Evolutionary conservation across 2,797 vertebrate genomes (phyloP), one percentile per base, ranked within the genome.

Genomic region (Rhinatrema bivittatum): DNA sequence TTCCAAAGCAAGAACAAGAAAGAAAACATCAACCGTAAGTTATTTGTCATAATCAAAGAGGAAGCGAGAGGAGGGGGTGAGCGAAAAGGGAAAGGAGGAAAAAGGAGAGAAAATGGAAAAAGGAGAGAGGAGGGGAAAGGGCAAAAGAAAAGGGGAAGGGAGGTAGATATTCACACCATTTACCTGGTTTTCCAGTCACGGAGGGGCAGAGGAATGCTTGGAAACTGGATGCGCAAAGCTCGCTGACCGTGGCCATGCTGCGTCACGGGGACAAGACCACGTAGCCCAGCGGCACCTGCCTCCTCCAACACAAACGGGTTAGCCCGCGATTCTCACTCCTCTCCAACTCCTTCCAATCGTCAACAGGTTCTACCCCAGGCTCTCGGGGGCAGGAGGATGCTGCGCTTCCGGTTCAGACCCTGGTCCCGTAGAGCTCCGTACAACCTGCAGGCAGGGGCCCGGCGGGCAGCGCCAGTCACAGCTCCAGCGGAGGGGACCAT

Each of bases 141-240:
- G 14, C n/a, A 35, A 2, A 39, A 20, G 42, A 25, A 46, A 11
- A 31, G 36, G 5, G 27, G 35, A 30, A 30, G 14, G 15, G 12
- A 16, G 20, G 5, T 10, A n/a, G 15, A 4, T 6, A 16, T 12
- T 16, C 16, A 10, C 33, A 27, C 38, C 7, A 16, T 74, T 61
- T 88, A 91, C 90, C 89, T 87, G 78, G 46, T 51, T 64, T 49
- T 20, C 67, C 39, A 64, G 76, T 62, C 12, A 77, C 60, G 4
- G 77, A 71, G n/a, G 87, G 84, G 68, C 77, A 85, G 55, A 92
- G 49, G 62, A 92, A 88, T 2, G 84, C 82, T 69, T 91, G 87
- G 56, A 91, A 79, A 56, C 87, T 92, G 65, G 88, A 88, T 46
- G 85, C 76, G n/a, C 90, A 92, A 7, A 92, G 87, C 60, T 91